These are phyloP conservation scores for Lucilia sericata DNA, from an alignment of 1,140 invertebrate species.

Conservation along the genomic window DNA sequence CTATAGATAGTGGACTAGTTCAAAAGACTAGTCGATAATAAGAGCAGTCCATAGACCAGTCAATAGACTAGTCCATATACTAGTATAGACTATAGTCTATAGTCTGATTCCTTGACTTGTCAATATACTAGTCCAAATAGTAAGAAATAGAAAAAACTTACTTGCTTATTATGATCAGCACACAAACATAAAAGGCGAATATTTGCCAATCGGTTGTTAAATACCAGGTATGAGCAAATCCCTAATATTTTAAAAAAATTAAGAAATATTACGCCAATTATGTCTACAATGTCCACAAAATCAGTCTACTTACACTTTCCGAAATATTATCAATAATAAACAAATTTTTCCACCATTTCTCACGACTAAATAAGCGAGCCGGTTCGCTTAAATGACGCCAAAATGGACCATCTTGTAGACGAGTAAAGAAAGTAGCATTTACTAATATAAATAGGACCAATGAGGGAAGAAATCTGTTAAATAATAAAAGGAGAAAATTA, in stretches of 20 bases:
- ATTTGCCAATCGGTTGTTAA: constrained; percentile 80
- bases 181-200: constrained; percentile 73
- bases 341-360: constrained; percentile 77
- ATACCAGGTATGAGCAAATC: constrained; percentile 81
- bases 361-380: constrained; percentile 70
- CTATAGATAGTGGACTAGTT: too few relatives aligned
- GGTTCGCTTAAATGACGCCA: constrained; percentile 68
- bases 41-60: too few relatives aligned
- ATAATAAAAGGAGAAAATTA: too few relatives aligned
- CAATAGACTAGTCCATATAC: too few relatives aligned
- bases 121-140: too few relatives aligned
- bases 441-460: constrained; percentile 69
- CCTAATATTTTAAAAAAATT: constrained; percentile 66
- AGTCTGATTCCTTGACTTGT: too few relatives aligned
- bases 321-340: constrained; percentile 74
- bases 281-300: background rate
- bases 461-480: constrained; percentile 69
- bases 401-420: constrained; percentile 68
- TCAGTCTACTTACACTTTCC: constrained; percentile 30
- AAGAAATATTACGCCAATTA: too few relatives aligned
- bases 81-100: too few relatives aligned
- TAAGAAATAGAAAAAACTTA: constrained; percentile 47
- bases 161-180: constrained; percentile 69
- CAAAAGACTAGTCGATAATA: too few relatives aligned
- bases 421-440: constrained; percentile 67